Conservation (phyloP, 2,797 vertebrate genomes). For the Anguilla marmorata region DNA sequence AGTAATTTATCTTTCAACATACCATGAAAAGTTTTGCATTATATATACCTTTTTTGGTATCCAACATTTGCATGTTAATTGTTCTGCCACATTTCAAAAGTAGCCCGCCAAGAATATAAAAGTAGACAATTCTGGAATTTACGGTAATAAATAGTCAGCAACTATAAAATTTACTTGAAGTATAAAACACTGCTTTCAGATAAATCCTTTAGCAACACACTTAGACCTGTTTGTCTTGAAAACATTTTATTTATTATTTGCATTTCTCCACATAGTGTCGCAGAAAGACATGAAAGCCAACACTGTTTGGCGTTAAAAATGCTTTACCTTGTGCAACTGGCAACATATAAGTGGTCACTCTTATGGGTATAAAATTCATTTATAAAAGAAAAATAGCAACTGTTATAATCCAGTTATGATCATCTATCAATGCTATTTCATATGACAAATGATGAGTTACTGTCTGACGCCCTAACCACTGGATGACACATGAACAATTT, state of each 20-base stretch:
- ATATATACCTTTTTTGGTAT: neutral
- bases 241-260: constrained; percentile 19
- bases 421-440: neutral
- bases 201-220: neutral
- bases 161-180: neutral
- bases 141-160: neutral
- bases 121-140: neutral
- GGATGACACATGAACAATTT: neutral
- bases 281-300: constrained; percentile 49
- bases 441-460: constrained; percentile 50
- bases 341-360: constrained; percentile 44
- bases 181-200: neutral
- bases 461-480: constrained; percentile 41
- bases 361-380: constrained; percentile 27
- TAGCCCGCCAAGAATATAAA: neutral
- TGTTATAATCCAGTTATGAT: constrained; percentile 30
- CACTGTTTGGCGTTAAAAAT: constrained; percentile 51
- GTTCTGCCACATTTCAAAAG: neutral
- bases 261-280: constrained; percentile 43
- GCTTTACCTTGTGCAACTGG: constrained; percentile 46
- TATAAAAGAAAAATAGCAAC: constrained; percentile 46
- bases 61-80: neutral
- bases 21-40: neutral
- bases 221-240: neutral
- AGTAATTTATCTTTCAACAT: neutral